Base-by-base conservation (phyloP, 2,797 vertebrate species). In the Atherinosoma microstoma region DNA sequence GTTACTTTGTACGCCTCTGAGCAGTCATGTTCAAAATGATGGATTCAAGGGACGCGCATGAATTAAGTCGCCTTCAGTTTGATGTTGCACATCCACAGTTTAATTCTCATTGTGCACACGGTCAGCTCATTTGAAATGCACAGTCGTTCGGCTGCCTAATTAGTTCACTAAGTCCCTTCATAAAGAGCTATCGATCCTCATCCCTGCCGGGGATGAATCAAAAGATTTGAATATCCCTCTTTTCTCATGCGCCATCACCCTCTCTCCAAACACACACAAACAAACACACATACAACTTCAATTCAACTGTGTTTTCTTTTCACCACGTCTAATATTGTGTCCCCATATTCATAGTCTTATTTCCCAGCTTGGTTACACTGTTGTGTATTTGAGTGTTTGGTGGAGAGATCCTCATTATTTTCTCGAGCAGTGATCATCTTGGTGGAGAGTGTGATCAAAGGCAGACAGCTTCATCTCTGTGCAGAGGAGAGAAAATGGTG, bases 161-260 rank as follows among this genome's bases (percentile, higher is more conserved):
- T 91, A 87, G 88, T 81, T 87, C 70, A 35, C 89, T 88, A 87
- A 89, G 85, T 88, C 83, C 78, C 81, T 87, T 90, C 85, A 89
- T 92, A 84, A 91, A 85, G 87, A 86, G 79, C 66, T 84, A 93
- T 93, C 71, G 90, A 93, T 91, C 84, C 74, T 79, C 70, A 58
- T 74, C 66, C 82, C 87, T 82, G 80, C 66, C 73, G 86, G 82
- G 80, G 72, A 67, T 66, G 59, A 85, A 88, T 76, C 74, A 45
- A 64, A 70, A 76, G 79, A 84, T 85, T 84, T 75, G 62, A 80
- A 86, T 85, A 82, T 80, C 29, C 11, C 73, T 79, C 49, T 61
- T 67, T 78, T 84, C 85, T 59, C 70, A 72, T 64, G 45, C 58
- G 62, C 73, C 29, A 53, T 40, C 47, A 49, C 51, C 9, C 16